Base-by-base conservation (phyloP, 2,113 vertebrate species). In the Aegithalos caudatus region DNA sequence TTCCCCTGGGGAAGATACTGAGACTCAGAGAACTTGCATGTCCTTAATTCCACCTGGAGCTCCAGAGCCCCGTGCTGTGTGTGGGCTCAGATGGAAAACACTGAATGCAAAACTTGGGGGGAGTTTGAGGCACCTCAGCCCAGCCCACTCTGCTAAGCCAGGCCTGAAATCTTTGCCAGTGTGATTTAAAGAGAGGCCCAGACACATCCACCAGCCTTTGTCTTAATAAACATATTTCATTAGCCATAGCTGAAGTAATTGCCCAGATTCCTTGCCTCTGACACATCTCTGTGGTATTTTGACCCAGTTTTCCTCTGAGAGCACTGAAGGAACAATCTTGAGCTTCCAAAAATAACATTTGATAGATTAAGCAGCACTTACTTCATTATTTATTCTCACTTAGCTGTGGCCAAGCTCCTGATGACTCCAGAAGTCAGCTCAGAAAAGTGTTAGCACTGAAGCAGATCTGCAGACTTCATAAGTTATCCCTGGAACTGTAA, bases 281-380 rank as follows among this genome's bases (percentile, higher is more conserved):
- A 28, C 81, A 72, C 5, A 7, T 64, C 64, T 40, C 31, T 54
- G 15, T 87, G 40, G 44, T 62, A 44, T 76, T 95, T 92, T 88
- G 77, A 86, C 80, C 69, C 44, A 22, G 7, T 88, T 94, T 93
- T 88, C 86, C 51, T 81, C 48, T 51, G 83, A 81, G 80, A 88
- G 28, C 80, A 74, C 40, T 37, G 72, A 47, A 86, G 38, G 44
- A 86, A 81, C 72, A 79, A 51, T 62, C 69, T 81, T 42, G n/a
- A 83, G 14, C 73, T 95, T 94, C 84, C 48, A 78, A 78, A 97
- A 92, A 81, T 83, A 81, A 58, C 31, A 20, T 66, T 18, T 81
- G 73, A 90, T 83, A 86, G 82, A 81, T 66, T 16, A 64, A 81
- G 53, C 74, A 95, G 80, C 66, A n/a, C 35, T 62, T 73, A 42